Conservation (phyloP, 1,140 invertebrate species). For the Cydia amplana region DNA sequence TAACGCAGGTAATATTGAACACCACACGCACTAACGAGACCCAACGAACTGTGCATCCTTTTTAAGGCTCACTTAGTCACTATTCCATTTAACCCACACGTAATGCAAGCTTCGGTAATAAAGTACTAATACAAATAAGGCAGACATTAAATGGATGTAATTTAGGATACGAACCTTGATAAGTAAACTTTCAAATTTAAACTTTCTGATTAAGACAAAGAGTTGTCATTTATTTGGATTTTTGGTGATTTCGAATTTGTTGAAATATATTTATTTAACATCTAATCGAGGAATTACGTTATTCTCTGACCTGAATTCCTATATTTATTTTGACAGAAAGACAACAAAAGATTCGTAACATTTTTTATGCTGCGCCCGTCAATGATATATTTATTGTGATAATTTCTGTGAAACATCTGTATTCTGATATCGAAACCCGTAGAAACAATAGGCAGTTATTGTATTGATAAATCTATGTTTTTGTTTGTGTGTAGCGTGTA, state of each 20-base stretch:
- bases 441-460: constrained; percentile 10
- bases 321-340: background rate
- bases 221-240: background rate
- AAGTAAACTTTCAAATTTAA: background rate
- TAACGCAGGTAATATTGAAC: background rate
- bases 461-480: background rate
- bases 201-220: background rate
- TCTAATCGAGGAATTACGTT: background rate
- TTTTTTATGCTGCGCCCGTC: background rate
- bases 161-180: background rate
- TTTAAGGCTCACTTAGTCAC: constrained; percentile 29
- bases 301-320: background rate
- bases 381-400: constrained; percentile 1
- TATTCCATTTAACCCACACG: constrained; percentile 14
- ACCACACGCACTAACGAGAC: constrained; percentile 19
- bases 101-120: background rate
- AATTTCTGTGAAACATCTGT: constrained; percentile 1
- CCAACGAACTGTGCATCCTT: constrained; percentile 31
- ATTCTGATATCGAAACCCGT: background rate
- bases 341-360: background rate
- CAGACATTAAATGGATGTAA: background rate
- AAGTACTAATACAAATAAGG: constrained; percentile 25
- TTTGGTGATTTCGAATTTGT: background rate
- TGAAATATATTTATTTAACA: background rate
- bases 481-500: background rate